These are phyloP conservation scores for Luperina nickerlii DNA, from an alignment of 2,888 invertebrate genomes.

Conservation along the genomic window DNA sequence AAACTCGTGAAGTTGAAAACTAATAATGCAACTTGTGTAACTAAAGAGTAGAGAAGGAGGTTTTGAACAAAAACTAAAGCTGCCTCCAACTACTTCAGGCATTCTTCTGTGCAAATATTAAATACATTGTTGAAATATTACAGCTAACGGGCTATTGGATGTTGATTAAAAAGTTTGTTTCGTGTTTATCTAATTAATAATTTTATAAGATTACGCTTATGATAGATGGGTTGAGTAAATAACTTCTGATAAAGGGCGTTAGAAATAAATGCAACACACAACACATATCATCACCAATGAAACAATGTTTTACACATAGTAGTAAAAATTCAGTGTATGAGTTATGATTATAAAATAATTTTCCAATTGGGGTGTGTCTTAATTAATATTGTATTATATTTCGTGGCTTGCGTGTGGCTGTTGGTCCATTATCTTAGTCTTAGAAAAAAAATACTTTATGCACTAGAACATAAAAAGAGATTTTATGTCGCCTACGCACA, in stretches of 20 bases:
- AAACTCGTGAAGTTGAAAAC: slow-evolving; percentile 84
- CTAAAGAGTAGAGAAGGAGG: slow-evolving; percentile 74
- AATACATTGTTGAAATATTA: slow-evolving; percentile 59
- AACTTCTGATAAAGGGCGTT: background rate
- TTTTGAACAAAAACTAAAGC: slow-evolving; percentile 78
- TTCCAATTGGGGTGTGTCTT: too few species aligned
- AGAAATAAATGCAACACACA: background rate
- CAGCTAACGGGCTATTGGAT: slow-evolving; percentile 36
- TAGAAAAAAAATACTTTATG: too few species aligned
- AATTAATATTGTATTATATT: too few species aligned
- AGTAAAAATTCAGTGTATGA: too few species aligned
- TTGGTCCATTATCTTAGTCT: too few species aligned
- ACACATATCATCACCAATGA: too few species aligned
- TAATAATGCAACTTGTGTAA: slow-evolving; percentile 86
- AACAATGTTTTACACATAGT: too few species aligned
- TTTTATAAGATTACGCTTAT: slow-evolving; percentile 9
- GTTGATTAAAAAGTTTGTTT: slow-evolving; percentile 46
- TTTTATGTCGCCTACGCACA: too few species aligned
- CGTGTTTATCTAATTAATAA: slow-evolving; percentile 1
- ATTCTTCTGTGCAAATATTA: slow-evolving; percentile 68
- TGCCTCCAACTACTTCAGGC: slow-evolving; percentile 60
- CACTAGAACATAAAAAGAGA: too few species aligned
- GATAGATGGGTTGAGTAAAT: background rate
- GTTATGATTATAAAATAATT: too few species aligned
- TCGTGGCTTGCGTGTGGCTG: too few species aligned